These are phyloP conservation scores for Dasyornis broadbenti DNA, from an alignment of 2,113 vertebrate species.

Conservation along the genomic window DNA sequence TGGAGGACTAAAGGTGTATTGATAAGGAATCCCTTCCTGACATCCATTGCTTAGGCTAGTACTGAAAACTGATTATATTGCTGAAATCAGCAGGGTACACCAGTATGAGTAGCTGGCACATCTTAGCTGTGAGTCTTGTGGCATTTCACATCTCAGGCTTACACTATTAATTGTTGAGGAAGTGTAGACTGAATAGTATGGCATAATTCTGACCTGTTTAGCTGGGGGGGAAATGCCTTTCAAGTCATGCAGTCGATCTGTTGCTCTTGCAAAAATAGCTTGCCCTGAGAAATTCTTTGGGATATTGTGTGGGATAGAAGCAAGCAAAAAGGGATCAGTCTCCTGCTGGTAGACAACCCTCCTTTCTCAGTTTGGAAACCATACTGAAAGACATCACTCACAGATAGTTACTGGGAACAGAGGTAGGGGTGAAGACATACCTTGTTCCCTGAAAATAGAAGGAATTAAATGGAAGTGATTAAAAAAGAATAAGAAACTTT, in stretches of 20 bases:
- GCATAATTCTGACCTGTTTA: not conserved
- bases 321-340: not conserved
- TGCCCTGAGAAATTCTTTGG: not conserved
- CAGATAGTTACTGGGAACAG: not conserved
- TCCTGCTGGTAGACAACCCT: not conserved
- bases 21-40: not conserved
- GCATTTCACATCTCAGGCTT: not conserved
- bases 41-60: not conserved
- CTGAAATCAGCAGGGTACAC: not conserved
- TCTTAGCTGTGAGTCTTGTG: not conserved
- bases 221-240: not conserved
- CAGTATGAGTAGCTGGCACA: not conserved
- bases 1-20: not conserved
- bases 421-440: not conserved
- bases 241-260: accelerated
- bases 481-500: not conserved
- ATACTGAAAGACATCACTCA: not conserved
- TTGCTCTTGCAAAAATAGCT: not conserved
- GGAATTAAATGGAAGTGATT: not conserved
- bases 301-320: not conserved
- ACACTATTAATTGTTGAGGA: not conserved
- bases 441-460: not conserved
- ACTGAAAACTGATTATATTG: not conserved
- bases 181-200: not conserved
- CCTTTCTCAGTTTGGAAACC: not conserved